Evolutionary conservation across 2,797 vertebrate species (phyloP).

Genomic region (Danio tinwini): DNA sequence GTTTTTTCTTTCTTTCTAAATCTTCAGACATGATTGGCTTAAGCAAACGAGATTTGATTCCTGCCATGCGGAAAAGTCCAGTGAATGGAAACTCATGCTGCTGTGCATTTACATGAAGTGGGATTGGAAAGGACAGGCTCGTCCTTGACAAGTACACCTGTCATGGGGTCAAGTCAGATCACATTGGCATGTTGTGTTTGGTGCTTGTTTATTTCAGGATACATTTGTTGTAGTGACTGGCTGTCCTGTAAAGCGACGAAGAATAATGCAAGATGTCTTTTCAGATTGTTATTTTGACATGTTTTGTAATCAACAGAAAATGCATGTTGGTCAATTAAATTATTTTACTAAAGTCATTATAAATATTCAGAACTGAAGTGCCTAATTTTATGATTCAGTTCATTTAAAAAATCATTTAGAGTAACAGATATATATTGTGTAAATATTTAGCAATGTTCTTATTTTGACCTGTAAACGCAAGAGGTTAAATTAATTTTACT

Average conservation of each 20-base stretch:
- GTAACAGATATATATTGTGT: no score
- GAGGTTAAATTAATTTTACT: no score
- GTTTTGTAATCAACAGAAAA: not conserved
- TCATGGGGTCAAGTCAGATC: slow-evolving; percentile 80
- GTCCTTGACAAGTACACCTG: slow-evolving; percentile 83
- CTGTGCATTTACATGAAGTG: slow-evolving; percentile 68
- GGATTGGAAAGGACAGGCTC: slow-evolving; percentile 80
- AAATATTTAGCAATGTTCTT: no score
- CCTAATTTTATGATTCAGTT: no score
- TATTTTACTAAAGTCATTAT: no score
- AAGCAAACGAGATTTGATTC: slow-evolving; percentile 45
- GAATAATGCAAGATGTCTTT: not conserved
- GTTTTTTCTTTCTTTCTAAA: not conserved
- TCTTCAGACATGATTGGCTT: slow-evolving; percentile 6
- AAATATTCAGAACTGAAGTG: no score
- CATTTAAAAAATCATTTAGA: no score
- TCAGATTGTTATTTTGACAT: not conserved
- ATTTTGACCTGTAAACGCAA: no score
- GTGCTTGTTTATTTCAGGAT: slow-evolving; percentile 32
- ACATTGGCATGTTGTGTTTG: slow-evolving; percentile 69
- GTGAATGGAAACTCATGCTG: slow-evolving; percentile 70
- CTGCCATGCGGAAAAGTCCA: slow-evolving; percentile 63
- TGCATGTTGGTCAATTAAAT: no score
- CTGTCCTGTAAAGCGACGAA: not conserved
- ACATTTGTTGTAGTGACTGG: not conserved